Conservation (phyloP, 2,113 vertebrate species). For the Geococcyx californianus region DNA sequence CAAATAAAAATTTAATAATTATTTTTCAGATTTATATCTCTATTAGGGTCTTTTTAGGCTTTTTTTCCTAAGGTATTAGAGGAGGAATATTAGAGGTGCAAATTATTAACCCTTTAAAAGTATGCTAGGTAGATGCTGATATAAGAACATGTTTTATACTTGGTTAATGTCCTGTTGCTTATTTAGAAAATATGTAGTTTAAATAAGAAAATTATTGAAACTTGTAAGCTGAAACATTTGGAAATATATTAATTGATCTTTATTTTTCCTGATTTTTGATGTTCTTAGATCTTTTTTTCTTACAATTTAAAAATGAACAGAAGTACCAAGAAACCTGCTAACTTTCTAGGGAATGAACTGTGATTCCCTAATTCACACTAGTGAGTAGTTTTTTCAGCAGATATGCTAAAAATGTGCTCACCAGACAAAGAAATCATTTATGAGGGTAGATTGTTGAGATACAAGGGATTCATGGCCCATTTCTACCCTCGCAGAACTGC, state of each 20-base stretch:
- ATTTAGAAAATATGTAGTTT: neutral
- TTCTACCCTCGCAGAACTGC: neutral
- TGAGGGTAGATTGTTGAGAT: neutral
- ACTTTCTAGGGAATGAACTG: neutral
- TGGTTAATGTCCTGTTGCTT: neutral
- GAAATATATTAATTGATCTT: neutral
- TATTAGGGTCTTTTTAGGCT: neutral
- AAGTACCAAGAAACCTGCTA: neutral
- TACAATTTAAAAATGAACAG: neutral
- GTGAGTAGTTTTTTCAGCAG: neutral
- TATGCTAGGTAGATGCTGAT: neutral
- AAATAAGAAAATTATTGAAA: neutral
- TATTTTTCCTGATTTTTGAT: neutral
- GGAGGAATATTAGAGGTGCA: neutral
- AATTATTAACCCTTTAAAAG: neutral
- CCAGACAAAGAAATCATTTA: neutral
- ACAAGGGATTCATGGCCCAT: neutral
- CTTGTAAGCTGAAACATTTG: neutral
- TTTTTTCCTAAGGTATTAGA: neutral
- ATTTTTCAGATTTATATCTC: neutral
- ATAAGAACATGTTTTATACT: neutral
- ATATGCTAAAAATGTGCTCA: neutral
- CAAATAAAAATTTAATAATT: neutral
- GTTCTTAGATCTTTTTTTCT: neutral
- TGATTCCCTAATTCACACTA: neutral